Evolutionary conservation across 2,888 invertebrate species (phyloP), one percentile per base, ranked within the genome.

Genomic region (Meiosimyza decipiens): DNA sequence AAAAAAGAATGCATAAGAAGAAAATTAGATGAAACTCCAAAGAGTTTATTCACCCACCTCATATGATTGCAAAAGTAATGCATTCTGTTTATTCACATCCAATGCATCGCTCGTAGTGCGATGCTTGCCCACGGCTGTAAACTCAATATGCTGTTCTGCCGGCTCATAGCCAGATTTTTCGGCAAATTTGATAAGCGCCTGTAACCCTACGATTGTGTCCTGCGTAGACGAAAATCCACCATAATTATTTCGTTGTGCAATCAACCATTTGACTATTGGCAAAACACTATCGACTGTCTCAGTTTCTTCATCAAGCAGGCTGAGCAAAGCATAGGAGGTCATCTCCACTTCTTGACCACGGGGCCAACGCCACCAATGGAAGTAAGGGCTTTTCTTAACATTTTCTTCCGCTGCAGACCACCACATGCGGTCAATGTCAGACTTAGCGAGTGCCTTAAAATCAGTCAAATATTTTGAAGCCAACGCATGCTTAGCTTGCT

Each of bases 151-250:
- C 73, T 89, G 88, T 54, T 91, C 87, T 66, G 90, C 88, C 18
- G 89, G 81, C 81, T 87, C 82, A 77, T 85, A 84, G 78, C 74
- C 87, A 5, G 90, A 88, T 80, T 89, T 89, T 75, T 90, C 77
- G 9, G 85, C 82, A 70, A 87, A 85, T 67, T 81, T 77, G 90
- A 88, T 91, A 51, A 94, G 85, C 0, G 94, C 93, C 79, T 90
- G 89, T 70, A 94, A 87, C 6, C 92, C 94, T 40, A 94, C 89
- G 1, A 93, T 92, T 0, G 94, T 94, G 80, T 94, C 94, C 88
- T 92, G 94, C 0, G 94, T 93, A 0, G 94, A 91, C 0, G 90
- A 85, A 79, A 94, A 94, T 3, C 94, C 94, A 5, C 95, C 95
- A n/a, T 89, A 88, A 0, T 90, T 86, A 72, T 91, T 90, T 55